Base-by-base conservation (phyloP, 2,113 vertebrate genomes). In the Mesocricetus auratus region DNA sequence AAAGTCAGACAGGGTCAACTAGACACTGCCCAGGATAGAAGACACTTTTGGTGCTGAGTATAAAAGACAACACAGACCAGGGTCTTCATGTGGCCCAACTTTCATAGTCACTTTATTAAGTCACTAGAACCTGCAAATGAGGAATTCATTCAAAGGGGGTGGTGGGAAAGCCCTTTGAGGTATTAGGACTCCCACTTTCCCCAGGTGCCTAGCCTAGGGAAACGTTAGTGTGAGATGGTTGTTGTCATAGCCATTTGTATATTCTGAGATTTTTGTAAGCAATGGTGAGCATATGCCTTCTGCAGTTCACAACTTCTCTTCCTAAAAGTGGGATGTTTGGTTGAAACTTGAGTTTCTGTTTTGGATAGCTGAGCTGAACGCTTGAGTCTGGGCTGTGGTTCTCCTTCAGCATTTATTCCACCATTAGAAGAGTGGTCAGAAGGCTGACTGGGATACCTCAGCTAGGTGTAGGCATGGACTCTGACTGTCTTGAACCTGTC, bases 261-360 rank as follows among this genome's bases (percentile, higher is more conserved):
- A 89, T 62, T 78, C 68, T 86, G 45, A 71, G 83, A 42, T 78
- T 87, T 95, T 96, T 95, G 50, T 88, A 64, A 81, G 50, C 17
- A 66, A 17, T 33, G 13, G 45, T 36, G 19, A 82, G 15, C 13
- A 1, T n/a, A 24, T 36, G 1, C 29, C 5, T 78, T 90, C 31
- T 83, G 45, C 39, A 90, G 21, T 29, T 87, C 68, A 69, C 21
- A 29, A 31, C 11, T 78, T 56, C 50, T 74, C 39, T 93, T 74
- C 53, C 62, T 79, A 42, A 62, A 50, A 62, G 53, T n/a, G n/a
- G 93, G 78, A 64, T 9, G 12, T 93, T 69, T 75, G 60, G 62
- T 83, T 83, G 60, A 78, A 26, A 33, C 31, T 77, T 60, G 1
- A 10, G 45, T 86, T 92, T 69, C 73, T 69, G 56, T 60, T 78